A percentile compares a stretch with the other conserved stretches of the same genome.
These are phyloP conservation scores for Paedocypris sp. DNA, from an alignment of 2,113 vertebrate species.

Conservation along the genomic window DNA sequence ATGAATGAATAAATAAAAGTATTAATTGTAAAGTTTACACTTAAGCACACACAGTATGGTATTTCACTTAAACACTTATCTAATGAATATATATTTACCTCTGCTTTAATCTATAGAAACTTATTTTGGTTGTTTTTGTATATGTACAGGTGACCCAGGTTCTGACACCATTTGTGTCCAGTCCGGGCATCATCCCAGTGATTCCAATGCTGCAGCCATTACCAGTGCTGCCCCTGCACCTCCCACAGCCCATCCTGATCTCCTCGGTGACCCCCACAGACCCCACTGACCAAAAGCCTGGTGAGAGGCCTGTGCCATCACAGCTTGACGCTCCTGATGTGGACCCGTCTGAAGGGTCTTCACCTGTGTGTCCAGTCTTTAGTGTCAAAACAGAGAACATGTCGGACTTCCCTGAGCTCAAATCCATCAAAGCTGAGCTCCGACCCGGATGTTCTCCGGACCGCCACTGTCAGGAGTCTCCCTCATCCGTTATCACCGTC, in stretches of 20 bases:
- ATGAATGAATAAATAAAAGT: too few species aligned
- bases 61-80: too few species aligned
- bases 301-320: too few species aligned
- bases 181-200: constrained; percentile 75
- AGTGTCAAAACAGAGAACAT: constrained; percentile 33
- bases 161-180: constrained; percentile 65
- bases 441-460: constrained; percentile 53
- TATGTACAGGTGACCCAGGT: constrained; percentile 39
- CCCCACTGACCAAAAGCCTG: constrained; percentile 46
- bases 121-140: neutral
- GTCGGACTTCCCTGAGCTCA: constrained; percentile 61
- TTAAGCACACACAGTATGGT: too few species aligned
- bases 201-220: constrained; percentile 71
- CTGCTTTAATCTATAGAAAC: too few species aligned
- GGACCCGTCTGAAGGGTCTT: neutral
- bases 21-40: too few species aligned
- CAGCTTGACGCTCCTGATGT: too few species aligned
- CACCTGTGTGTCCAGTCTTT: constrained; percentile 27
- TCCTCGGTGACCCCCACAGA: constrained; percentile 64
- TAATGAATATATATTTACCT: too few species aligned
- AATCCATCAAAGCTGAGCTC: constrained; percentile 81
- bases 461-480: constrained; percentile 70
- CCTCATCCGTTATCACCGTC: constrained; percentile 74
- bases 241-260: constrained; percentile 79
- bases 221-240: constrained; percentile 75